Base-by-base conservation (phyloP, 2,797 vertebrate genomes). In the Lacerta bilineata region DNA sequence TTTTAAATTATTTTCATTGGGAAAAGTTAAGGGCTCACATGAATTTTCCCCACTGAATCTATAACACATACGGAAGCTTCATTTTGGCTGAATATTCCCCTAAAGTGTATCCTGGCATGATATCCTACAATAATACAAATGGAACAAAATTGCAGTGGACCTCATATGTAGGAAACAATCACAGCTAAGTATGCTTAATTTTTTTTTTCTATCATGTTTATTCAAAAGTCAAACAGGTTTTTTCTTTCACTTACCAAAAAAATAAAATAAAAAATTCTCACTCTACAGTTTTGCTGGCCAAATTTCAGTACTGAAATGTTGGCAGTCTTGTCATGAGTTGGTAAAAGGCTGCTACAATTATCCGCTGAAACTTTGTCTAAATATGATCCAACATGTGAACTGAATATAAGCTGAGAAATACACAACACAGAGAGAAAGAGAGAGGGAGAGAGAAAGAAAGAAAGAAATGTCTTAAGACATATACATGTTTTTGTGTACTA, bases 351-450 rank as follows among this genome's bases (percentile, higher is more conserved):
- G 94, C 92, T 93, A 92, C 92, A 96, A 93, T 95, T 95, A 95
- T 95, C 94, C 93, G 91, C 88, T 95, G 95, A 95, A 95, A 93
- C 94, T 92, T 92, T 94, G 92, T 93, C 95, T 95, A 95, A 95
- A 95, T 93, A 94, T 92, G 94, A 90, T 92, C 90, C 92, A 95
- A 92, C 91, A 0, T 95, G 93, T 95, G 92, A 95, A 91, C 89
- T 89, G 94, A 94, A 93, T 93, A 71, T 87, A 94, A 92, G 94
- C 89, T 88, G 46, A 64, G 17, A 29, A 23, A 23, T 23, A 18
- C 10, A 86, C 91, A 91, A 39, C 59, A 5, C 18, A 8, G 43
- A 43, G 43, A 43, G 43, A 43, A 7, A 55, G 50, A 55, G 13
- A 50, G 50, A 50, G 13, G 13, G 50, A 15, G 50, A 33, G 33